Base-by-base conservation (phyloP, 2,888 invertebrate species). In the Campoplex capitator region DNA sequence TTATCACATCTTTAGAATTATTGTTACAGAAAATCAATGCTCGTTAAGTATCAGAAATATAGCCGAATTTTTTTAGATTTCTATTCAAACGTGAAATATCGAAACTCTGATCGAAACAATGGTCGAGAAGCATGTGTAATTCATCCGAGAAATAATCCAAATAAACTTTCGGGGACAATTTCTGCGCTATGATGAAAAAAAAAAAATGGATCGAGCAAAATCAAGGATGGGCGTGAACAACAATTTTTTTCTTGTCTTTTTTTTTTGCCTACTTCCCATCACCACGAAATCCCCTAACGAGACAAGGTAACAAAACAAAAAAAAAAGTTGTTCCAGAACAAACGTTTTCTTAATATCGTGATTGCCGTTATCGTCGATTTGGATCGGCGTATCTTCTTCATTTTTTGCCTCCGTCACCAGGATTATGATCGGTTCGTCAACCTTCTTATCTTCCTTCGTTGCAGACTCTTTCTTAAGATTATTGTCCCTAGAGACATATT, bases 271-370 rank as follows among this genome's bases (percentile, higher is more conserved):
- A 82, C 35, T 65, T 62, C 51, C 89, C 89, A 89, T 74, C 90
- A 91, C 91, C 91, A 83, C 28, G 35, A 82, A 75, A 67, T 79
- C 80, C 79, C 62, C 68, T 45, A 23, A 68, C 32, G 62, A 82
- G 16, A 75, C 71, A 56, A 71, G 56, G 28, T 70, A 85, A 71
- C 38, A 35, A 23, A 51, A 85, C 58, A 82, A 74, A 48, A 65
- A 86, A 23, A 74, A 42, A 89, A 87, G 42, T 75, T 28, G 45
- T 62, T 89, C 45, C 83, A 71, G 86, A 90, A 80, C 92, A 88
- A 92, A 91, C 92, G 88, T 91, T 91, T 90, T 87, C 62, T 62
- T 65, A 86, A 89, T 77, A 58, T 90, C 90, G 86, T 89, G 89
- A 71, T 89, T 88, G 85, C 88, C 85, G 84, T 91, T 87, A 87